A percentile compares a stretch with the other conserved stretches of the same genome.
Evolutionary conservation across 2,797 vertebrate genomes (phyloP).

Genomic region (Astyanax mexicanus): DNA sequence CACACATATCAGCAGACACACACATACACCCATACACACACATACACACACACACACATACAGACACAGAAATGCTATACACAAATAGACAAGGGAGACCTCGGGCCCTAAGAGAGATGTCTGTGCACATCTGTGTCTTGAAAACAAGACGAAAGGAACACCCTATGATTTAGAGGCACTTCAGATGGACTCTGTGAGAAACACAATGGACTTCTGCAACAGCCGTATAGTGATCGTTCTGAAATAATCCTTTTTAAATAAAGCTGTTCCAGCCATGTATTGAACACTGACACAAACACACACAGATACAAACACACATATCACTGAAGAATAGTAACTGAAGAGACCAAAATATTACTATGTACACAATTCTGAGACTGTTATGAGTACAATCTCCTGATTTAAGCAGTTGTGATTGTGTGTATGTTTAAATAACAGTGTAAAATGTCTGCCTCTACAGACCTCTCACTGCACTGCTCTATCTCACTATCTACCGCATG

Average conservation of each 20-base stretch:
- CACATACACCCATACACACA: slow-evolving; percentile 24
- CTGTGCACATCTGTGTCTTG: slow-evolving; percentile 23
- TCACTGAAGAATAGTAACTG: slow-evolving; percentile 43
- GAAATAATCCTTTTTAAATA: slow-evolving; percentile 43
- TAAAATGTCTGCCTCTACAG: slow-evolving; percentile 44
- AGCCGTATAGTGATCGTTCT: slow-evolving; percentile 31
- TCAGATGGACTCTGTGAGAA: slow-evolving; percentile 36
- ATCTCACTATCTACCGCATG: slow-evolving; percentile 63
- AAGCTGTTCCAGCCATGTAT: slow-evolving; percentile 17
- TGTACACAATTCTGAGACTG: slow-evolving; percentile 53
- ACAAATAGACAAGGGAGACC: slow-evolving; percentile 18
- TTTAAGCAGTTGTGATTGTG: slow-evolving; percentile 44
- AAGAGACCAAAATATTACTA: slow-evolving; percentile 56
- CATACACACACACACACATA: slow-evolving; percentile 25
- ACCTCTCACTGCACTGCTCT: slow-evolving; percentile 54
- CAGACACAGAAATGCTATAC: slow-evolving; percentile 13
- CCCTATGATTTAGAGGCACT: slow-evolving; percentile 28
- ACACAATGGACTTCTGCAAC: slow-evolving; percentile 29
- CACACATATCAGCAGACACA: slow-evolving; percentile 3
- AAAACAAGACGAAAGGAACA: slow-evolving; percentile 10
- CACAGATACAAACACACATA: slow-evolving; percentile 26
- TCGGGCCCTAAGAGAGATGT: slow-evolving; percentile 31
- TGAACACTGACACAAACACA: slow-evolving; percentile 21
- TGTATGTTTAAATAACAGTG: slow-evolving; percentile 46
- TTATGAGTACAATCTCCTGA: slow-evolving; percentile 47